Percentiles rank a stretch among this genome's conserved stretches.
Evolutionary conservation across 2,113 vertebrate species (phyloP).

Genomic region (Apistogramma diplotaenia): DNA sequence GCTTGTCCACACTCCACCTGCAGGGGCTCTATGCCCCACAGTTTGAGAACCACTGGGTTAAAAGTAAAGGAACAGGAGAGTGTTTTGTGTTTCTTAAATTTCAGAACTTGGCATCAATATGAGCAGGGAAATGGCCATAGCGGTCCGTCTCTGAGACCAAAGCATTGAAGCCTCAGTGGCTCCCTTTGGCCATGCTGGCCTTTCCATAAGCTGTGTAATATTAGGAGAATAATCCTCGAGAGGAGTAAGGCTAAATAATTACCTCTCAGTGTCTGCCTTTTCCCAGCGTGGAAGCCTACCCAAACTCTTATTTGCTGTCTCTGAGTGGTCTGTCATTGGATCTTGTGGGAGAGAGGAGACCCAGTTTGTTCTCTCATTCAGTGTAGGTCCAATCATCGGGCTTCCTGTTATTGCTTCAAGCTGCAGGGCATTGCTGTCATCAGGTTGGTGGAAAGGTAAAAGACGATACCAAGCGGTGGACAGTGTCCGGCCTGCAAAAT

Average conservation of each 20-base stretch:
- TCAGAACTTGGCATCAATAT: slow-evolving; percentile 7
- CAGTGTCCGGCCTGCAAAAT: neutral
- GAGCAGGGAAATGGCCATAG: slow-evolving; percentile 2
- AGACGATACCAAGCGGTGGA: neutral
- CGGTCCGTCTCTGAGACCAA: slow-evolving; percentile 40
- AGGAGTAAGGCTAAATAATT: slow-evolving; percentile 54
- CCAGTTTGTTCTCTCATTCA: slow-evolving; percentile 55
- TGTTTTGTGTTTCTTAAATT: slow-evolving; percentile 9
- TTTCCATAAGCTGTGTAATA: slow-evolving; percentile 78
- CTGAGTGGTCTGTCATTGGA: slow-evolving; percentile 73
- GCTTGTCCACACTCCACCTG: neutral
- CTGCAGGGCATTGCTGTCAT: slow-evolving; percentile 69
- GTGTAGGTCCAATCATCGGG: slow-evolving; percentile 35
- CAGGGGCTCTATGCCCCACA: neutral
- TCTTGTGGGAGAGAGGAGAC: slow-evolving; percentile 71
- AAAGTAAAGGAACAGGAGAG: neutral
- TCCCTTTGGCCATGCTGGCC: slow-evolving; percentile 40
- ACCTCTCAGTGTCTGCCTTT: slow-evolving; percentile 59
- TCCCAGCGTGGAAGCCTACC: slow-evolving; percentile 57
- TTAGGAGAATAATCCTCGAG: slow-evolving; percentile 79
- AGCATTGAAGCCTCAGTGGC: slow-evolving; percentile 47
- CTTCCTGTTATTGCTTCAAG: slow-evolving; percentile 52
- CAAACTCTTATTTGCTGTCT: slow-evolving; percentile 44
- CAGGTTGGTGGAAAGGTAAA: slow-evolving; percentile 10
- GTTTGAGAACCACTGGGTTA: neutral